These are phyloP conservation scores for Bryconaethiops microstoma DNA, from an alignment of 2,797 vertebrate species.

Conservation along the genomic window DNA sequence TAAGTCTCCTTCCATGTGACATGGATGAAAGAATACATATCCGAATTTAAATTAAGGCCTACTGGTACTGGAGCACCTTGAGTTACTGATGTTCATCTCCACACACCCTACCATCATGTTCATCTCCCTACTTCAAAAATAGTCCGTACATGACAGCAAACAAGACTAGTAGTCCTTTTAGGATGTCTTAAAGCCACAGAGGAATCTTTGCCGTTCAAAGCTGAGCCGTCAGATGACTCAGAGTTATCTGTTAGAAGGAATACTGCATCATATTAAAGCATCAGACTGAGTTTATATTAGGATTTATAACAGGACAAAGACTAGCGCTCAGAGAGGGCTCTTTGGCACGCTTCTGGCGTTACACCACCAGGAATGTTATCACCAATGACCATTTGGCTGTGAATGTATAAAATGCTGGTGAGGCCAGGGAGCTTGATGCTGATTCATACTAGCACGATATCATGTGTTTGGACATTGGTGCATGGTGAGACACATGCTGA, in stretches of 20 bases:
- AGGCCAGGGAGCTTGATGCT: neutral
- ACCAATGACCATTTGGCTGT: neutral
- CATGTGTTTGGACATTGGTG: neutral
- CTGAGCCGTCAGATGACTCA: constrained; percentile 1
- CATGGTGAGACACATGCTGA: neutral
- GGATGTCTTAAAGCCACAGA: neutral
- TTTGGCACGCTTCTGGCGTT: neutral
- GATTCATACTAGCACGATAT: neutral
- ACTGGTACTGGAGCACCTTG: neutral
- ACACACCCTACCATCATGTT: neutral
- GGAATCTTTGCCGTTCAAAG: constrained; percentile 10
- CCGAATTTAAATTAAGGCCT: neutral
- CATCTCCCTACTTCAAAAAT: constrained; percentile 3
- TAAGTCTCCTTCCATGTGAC: neutral
- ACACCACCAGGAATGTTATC: constrained; percentile 4
- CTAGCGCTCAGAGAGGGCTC: no score
- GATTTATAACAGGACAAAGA: constrained; percentile 8
- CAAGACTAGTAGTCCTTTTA: constrained; percentile 10
- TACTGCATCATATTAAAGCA: constrained; percentile 5
- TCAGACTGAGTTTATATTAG: constrained; percentile 17
- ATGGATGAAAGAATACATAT: neutral
- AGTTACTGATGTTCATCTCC: neutral
- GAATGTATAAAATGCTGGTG: neutral
- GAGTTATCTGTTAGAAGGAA: neutral
- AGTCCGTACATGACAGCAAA: neutral